A percentile compares a stretch with the other conserved stretches of the same genome.
Evolutionary conservation across 2,888 invertebrate genomes (phyloP).

Genomic region (Unio delphinus): DNA sequence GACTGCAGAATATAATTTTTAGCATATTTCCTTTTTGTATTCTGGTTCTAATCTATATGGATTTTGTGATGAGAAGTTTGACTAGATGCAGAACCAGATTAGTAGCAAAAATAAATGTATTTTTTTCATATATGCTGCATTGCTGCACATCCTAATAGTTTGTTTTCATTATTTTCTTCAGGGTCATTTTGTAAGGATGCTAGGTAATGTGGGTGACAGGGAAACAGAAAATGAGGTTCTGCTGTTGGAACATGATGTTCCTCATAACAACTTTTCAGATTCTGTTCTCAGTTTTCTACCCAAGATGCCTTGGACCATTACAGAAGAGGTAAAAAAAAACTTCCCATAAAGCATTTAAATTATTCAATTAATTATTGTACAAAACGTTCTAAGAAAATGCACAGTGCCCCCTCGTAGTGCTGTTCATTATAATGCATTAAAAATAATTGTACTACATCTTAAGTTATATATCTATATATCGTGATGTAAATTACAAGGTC

Average conservation of each 20-base stretch:
- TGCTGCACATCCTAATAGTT: no score
- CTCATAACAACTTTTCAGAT: slow-evolving; percentile 94
- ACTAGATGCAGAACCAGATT: no score
- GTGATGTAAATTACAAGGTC: no score
- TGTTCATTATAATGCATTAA: not conserved
- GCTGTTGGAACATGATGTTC: slow-evolving; percentile 95
- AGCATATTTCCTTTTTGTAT: no score
- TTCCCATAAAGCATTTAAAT: not conserved
- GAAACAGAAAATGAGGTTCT: slow-evolving; percentile 96
- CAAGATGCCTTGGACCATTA: slow-evolving; percentile 89
- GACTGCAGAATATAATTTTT: no score
- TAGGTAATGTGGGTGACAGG: slow-evolving; percentile 94
- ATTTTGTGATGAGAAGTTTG: no score
- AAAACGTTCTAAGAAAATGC: not conserved
- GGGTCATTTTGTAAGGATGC: slow-evolving; percentile 94
- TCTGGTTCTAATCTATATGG: no score
- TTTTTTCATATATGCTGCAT: no score
- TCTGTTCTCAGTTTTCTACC: slow-evolving; percentile 94
- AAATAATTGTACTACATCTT: not conserved
- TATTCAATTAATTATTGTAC: not conserved
- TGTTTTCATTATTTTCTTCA: slow-evolving; percentile 49
- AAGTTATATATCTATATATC: no score
- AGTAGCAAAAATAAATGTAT: no score
- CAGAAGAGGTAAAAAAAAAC: slow-evolving; percentile 79
- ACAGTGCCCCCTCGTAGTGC: not conserved